phyloP scores from a whole-genome alignment of 2,113 vertebrate genomes.

The Pelecanus crispus region DNA sequence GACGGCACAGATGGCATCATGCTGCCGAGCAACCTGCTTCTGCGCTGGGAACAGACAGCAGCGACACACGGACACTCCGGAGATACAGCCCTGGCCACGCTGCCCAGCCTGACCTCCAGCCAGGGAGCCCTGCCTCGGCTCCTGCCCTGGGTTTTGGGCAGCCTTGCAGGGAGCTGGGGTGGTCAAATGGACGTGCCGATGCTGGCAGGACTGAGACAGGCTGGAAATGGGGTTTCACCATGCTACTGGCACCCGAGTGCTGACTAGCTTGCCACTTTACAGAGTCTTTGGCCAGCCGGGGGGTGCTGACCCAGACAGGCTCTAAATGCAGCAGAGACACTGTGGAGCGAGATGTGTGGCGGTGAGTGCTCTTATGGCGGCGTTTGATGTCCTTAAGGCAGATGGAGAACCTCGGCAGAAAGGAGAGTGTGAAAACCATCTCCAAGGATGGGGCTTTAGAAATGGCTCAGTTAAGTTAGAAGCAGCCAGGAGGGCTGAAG shows the following conservation, averaged over 20 bases:
- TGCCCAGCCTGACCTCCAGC: background rate
- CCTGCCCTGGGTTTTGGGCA: background rate
- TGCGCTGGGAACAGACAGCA: background rate
- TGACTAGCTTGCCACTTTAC: background rate
- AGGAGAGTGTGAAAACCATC: background rate
- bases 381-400: background rate
- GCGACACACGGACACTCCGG: background rate
- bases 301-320: background rate
- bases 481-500: background rate
- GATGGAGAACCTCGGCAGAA: background rate
- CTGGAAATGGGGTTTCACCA: background rate
- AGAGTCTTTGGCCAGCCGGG: background rate
- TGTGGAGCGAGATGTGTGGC: background rate
- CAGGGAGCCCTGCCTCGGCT: background rate
- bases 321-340: background rate
- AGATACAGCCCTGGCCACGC: background rate
- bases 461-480: background rate
- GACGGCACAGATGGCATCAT: constrained; percentile 62
- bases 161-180: background rate
- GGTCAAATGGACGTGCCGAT: accelerated
- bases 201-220: background rate
- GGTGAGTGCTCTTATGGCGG: background rate
- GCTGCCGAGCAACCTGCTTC: constrained; percentile 56
- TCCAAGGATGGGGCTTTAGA: background rate
- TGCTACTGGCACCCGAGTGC: accelerated